These are phyloP conservation scores for Venusia cambrica DNA, from an alignment of 2,888 invertebrate genomes.

Conservation along the genomic window DNA sequence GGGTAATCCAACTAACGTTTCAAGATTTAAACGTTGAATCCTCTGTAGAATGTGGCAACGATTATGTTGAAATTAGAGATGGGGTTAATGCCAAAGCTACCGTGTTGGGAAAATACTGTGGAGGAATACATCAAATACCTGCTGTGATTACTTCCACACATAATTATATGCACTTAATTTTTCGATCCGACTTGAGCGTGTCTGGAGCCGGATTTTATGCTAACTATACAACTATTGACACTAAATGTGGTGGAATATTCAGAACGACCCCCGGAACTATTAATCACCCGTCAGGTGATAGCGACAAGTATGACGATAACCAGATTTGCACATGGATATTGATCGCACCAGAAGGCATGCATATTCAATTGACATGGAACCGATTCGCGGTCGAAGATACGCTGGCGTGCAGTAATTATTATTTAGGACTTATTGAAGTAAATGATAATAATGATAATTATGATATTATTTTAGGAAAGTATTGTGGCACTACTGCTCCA, in stretches of 20 bases:
- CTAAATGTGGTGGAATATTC: slow-evolving; percentile 88
- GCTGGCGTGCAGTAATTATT: slow-evolving; percentile 83
- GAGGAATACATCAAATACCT: slow-evolving; percentile 71
- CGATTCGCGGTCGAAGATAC: slow-evolving; percentile 84
- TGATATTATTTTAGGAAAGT: slow-evolving; percentile 70
- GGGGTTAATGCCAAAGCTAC: slow-evolving; percentile 84
- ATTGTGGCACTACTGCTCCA: slow-evolving; percentile 85
- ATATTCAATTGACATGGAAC: slow-evolving; percentile 87
- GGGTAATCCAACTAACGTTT: slow-evolving; percentile 84
- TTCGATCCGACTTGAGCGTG: slow-evolving; percentile 81
- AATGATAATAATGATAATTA: slow-evolving; percentile 73
- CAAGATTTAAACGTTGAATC: slow-evolving; percentile 85
- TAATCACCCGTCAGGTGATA: slow-evolving; percentile 76
- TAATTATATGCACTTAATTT: slow-evolving; percentile 87
- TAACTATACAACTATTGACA: slow-evolving; percentile 85
- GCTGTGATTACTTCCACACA: slow-evolving; percentile 84
- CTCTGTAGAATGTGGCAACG: slow-evolving; percentile 54
- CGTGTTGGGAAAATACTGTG: slow-evolving; percentile 85
- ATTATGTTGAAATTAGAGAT: slow-evolving; percentile 83
- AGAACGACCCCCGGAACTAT: slow-evolving; percentile 83
- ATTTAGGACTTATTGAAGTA: slow-evolving; percentile 84
- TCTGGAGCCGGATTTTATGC: slow-evolving; percentile 86
- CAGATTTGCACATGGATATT: slow-evolving; percentile 88
- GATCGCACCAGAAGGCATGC: slow-evolving; percentile 83
- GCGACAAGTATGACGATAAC: slow-evolving; percentile 58